Conservation (phyloP, 2,888 invertebrate genomes). For the Gonocerus acuteangulatus region DNA sequence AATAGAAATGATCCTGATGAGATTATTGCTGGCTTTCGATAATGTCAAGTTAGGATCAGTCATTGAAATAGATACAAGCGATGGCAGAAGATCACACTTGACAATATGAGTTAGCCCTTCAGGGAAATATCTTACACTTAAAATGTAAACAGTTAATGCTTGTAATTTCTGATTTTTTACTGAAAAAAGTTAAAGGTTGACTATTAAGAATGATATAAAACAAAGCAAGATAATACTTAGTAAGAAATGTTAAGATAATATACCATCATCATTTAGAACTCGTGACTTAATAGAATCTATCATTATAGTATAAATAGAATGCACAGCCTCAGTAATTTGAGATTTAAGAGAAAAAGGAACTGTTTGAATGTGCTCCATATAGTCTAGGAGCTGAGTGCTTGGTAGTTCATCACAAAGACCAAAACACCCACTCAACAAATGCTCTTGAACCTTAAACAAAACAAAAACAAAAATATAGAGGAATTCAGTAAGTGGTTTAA, state of each 20-base stretch:
- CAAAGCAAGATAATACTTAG: not conserved
- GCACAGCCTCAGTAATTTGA: slow-evolving; percentile 49
- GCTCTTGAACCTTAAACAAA: slow-evolving; percentile 43
- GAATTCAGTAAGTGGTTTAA: no score
- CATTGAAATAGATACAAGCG: slow-evolving; percentile 44
- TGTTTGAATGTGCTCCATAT: slow-evolving; percentile 51
- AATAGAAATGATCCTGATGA: slow-evolving; percentile 51
- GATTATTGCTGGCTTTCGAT: slow-evolving; percentile 48
- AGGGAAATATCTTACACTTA: slow-evolving; percentile 51
- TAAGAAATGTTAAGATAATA: not conserved
- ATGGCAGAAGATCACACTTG: slow-evolving; percentile 48
- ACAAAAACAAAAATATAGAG: not conserved
- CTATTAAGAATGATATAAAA: no score
- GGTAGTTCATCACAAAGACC: slow-evolving; percentile 43
- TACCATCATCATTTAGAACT: slow-evolving; percentile 28
- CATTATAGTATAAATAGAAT: slow-evolving; percentile 49
- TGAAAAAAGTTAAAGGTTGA: no score
- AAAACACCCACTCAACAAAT: slow-evolving; percentile 47
- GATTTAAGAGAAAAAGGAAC: slow-evolving; percentile 48
- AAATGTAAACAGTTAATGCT: slow-evolving; percentile 49
- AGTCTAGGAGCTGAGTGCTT: slow-evolving; percentile 48
- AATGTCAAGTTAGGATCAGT: slow-evolving; percentile 39
- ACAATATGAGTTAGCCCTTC: slow-evolving; percentile 52
- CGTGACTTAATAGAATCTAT: slow-evolving; percentile 45
- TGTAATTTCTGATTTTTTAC: slow-evolving; percentile 39